phyloP scores from a whole-genome alignment of 2,888 invertebrate genomes.

The Tetragonula carbonaria region DNA sequence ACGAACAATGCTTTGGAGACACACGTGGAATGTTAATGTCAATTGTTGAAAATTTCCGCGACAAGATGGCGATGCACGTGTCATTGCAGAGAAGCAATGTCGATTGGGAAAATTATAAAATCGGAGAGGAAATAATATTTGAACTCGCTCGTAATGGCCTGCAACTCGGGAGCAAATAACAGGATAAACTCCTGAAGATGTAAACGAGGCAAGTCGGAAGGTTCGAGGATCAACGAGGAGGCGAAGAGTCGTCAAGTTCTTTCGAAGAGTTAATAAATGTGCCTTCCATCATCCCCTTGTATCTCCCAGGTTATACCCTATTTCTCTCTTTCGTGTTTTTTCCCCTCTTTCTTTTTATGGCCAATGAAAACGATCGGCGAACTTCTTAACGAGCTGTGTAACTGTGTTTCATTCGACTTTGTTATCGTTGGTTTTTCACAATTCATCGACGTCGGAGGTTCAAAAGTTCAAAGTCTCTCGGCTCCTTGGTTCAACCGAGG shows the following conservation, averaged over 20 bases:
- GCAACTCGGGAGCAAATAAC: not conserved
- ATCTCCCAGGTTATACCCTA: no score
- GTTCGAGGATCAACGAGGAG: slow-evolving; percentile 2
- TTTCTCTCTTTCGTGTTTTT: no score
- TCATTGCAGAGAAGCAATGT: not conserved
- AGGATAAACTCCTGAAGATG: not conserved
- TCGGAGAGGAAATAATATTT: not conserved
- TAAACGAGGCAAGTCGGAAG: not conserved
- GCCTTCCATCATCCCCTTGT: no score
- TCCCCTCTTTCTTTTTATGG: not conserved
- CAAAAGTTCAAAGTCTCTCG: slow-evolving; percentile 18
- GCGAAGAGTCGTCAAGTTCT: not conserved
- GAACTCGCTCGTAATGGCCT: no score
- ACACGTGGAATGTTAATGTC: not conserved
- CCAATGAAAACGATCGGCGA: slow-evolving; percentile 6
- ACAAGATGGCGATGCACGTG: no score
- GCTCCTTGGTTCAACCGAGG: not conserved
- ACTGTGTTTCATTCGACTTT: not conserved
- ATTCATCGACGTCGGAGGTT: slow-evolving; percentile 36
- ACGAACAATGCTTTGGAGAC: not conserved
- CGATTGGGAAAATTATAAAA: no score
- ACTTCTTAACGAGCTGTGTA: slow-evolving; percentile 19
- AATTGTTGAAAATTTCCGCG: not conserved
- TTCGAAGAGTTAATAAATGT: slow-evolving; percentile 7
- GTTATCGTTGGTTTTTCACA: not conserved